Conservation (phyloP, 2,888 invertebrate genomes). For the Stegophylla sp. region DNA sequence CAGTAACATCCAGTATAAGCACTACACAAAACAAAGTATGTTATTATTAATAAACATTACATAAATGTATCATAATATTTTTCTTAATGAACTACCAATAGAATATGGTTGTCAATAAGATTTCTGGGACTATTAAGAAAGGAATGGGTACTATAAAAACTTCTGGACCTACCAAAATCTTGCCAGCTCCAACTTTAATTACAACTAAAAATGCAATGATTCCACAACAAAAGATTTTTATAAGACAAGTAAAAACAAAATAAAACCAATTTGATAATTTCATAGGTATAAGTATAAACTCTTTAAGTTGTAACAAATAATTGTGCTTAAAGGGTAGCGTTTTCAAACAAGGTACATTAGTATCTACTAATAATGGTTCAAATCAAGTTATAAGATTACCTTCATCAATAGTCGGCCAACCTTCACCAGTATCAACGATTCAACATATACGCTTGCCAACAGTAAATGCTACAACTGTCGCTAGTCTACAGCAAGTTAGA, state of each 20-base stretch:
- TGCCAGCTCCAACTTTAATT: conserved; percentile 69
- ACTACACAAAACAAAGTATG: conserved; percentile 42
- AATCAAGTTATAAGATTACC: conserved; percentile 54
- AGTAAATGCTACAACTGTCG: conserved; percentile 38
- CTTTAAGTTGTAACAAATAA: neutral
- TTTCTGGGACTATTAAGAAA: conserved; percentile 64
- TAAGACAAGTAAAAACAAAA: conserved; percentile 63
- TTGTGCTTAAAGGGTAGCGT: conserved; percentile 30
- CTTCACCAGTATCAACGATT: conserved; percentile 50
- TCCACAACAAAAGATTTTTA: conserved; percentile 65
- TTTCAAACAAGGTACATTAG: conserved; percentile 51
- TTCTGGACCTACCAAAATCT: conserved; percentile 75
- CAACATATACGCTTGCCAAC: conserved; percentile 55
- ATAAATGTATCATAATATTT: conserved; percentile 21
- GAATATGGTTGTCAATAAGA: conserved; percentile 68
- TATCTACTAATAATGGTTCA: conserved; percentile 34
- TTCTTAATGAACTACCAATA: conserved; percentile 60
- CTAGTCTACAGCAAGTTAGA: conserved; percentile 42
- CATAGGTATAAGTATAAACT: neutral
- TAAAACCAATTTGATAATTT: neutral
- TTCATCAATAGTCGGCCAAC: conserved; percentile 41
- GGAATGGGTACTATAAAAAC: conserved; percentile 71
- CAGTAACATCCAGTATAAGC: conserved; percentile 61
- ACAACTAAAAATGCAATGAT: conserved; percentile 62
- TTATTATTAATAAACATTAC: conserved; percentile 3